A percentile compares a stretch with the other conserved stretches of the same genome.
Conservation (phyloP, 23 tunicate species). For the Oikopleura albicans region DNA sequence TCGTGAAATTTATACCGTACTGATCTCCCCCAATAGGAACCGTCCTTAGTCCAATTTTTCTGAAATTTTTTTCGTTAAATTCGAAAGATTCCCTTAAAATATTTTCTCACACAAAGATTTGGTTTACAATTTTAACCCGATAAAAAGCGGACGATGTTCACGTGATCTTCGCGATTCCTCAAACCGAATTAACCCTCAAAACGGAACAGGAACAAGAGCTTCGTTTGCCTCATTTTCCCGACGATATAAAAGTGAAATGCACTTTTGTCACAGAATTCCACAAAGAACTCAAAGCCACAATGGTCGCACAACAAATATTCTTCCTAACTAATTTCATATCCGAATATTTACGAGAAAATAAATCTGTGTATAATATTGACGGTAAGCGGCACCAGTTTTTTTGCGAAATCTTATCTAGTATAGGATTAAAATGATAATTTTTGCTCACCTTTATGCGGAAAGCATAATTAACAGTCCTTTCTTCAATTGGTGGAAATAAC, state of each 20-base stretch:
- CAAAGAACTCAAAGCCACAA: background rate
- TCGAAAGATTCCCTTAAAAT: too few species aligned
- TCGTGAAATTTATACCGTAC: too few species aligned
- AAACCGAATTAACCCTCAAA: conserved; percentile 58
- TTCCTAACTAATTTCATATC: background rate
- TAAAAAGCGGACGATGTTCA: conserved; percentile 22
- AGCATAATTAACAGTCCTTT: too few species aligned
- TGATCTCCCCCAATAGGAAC: too few species aligned
- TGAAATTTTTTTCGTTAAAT: too few species aligned
- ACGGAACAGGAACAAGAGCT: conserved; percentile 69
- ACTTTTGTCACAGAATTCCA: background rate
- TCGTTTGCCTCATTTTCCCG: conserved; percentile 25
- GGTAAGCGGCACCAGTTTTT: background rate
- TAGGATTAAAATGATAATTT: too few species aligned
- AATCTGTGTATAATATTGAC: background rate
- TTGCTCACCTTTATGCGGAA: too few species aligned
- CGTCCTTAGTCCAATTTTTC: too few species aligned
- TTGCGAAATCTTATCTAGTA: too few species aligned
- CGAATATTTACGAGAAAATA: background rate
- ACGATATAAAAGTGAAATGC: background rate
- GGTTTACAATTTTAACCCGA: too few species aligned
- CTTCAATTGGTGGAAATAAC: too few species aligned
- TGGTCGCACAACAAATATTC: background rate
- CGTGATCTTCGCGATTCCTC: conserved; percentile 68
- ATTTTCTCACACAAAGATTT: too few species aligned